Evolutionary conservation across 2,113 vertebrate genomes (phyloP), one percentile per base, ranked within the genome.

Genomic region (Eurypyga helias): DNA sequence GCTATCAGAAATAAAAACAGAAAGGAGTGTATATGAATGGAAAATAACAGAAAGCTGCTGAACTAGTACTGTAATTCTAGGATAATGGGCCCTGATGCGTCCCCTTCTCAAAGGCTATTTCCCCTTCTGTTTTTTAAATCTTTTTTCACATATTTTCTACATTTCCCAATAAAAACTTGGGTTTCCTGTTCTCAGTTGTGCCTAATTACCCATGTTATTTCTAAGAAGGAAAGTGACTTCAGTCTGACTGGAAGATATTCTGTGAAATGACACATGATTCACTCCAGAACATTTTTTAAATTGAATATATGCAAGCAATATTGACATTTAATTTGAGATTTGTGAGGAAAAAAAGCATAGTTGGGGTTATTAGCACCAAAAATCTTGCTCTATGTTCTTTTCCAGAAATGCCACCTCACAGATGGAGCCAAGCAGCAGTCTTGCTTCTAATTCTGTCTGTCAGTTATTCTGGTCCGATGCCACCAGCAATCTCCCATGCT

Each of bases 1-100:
- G n/a, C 28, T 65, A 85, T 33, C 41, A 85, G 76, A 60, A 92
- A 77, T n/a, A 91, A 88, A 94, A 94, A 24, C 45, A 95, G 81
- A 96, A 91, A 49, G 26, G 8, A 60, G 19, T 17, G 21, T 57
- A 48, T 34, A 71, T 28, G 20, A 58, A 52, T 43, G 61, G 36
- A 95, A 91, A 83, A 91, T 33, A 87, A 87, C 9, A 83, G 66
- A 90, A 85, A 91, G 76, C 46, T 88, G 38, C 45, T 80, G 62
- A 93, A 87, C 9, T 23, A 76, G 25, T 57, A 91, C n/a, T 77
- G 52, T 28, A 92, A 85, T 70, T 81, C 43, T 52, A 66, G 29
- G 16, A 69, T 57, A 93, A 89, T 8, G 25, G 61, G 11, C 26
- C 41, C 41, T 83, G 58, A 85, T 73, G 19, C 6, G 21, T 90